These are phyloP conservation scores for Sardinella longiceps DNA, from an alignment of 2,797 vertebrate genomes.

Conservation along the genomic window DNA sequence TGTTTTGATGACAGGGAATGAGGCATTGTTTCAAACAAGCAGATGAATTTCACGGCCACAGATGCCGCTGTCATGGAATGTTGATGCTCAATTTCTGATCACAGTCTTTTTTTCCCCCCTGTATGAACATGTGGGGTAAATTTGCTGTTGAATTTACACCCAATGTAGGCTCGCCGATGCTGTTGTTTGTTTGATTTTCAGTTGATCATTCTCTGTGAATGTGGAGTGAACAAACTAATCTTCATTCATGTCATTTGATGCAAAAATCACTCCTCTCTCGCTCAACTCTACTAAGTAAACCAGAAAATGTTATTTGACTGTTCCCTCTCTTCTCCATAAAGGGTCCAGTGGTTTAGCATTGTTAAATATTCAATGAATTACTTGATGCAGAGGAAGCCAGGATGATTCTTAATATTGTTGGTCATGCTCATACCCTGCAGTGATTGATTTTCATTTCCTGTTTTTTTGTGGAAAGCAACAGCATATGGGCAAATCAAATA, in stretches of 20 bases:
- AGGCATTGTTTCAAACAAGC: background rate
- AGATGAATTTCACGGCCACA: background rate
- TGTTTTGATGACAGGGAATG: slow-evolving; percentile 22
- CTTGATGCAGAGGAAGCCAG: background rate
- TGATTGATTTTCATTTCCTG: slow-evolving; percentile 17
- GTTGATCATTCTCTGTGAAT: background rate
- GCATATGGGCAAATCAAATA: background rate
- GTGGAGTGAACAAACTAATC: background rate
- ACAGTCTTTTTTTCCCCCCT: background rate
- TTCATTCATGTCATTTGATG: background rate
- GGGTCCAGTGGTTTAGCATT: background rate
- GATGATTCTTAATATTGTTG: background rate
- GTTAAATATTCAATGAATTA: slow-evolving; percentile 10
- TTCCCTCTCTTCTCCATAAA: background rate
- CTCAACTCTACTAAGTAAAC: background rate
- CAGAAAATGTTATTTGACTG: background rate
- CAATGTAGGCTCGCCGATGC: background rate
- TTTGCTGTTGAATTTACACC: background rate
- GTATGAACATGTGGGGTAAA: background rate
- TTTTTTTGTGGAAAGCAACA: background rate
- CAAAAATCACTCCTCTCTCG: background rate
- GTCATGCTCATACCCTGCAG: background rate
- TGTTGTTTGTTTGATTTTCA: background rate
- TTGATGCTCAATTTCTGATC: background rate
- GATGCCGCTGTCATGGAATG: slow-evolving; percentile 4